These are phyloP conservation scores for Thymelicus sylvestris DNA, from an alignment of 2,888 invertebrate genomes.

Conservation along the genomic window DNA sequence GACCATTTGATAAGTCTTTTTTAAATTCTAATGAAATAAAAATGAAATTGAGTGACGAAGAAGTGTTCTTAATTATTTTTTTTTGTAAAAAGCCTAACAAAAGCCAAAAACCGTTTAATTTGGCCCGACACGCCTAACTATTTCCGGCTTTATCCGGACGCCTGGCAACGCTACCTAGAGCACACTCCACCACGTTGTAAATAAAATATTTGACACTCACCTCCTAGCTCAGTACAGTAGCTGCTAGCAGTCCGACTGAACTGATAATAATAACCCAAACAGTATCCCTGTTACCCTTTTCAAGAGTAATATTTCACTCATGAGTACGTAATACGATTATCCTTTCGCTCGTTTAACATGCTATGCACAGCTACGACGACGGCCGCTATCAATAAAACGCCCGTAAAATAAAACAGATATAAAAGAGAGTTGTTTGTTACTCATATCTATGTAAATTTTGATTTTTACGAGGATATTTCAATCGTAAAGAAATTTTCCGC, in stretches of 20 bases:
- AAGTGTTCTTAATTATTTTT: too few relatives aligned
- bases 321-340: slow-evolving; percentile 60
- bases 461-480: slow-evolving; percentile 44
- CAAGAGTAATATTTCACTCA: slow-evolving; percentile 50
- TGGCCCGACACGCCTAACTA: too few relatives aligned
- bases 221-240: background rate
- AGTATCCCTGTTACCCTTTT: slow-evolving; percentile 37
- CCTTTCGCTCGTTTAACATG: slow-evolving; percentile 63
- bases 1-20: too few relatives aligned
- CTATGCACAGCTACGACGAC: slow-evolving; percentile 48
- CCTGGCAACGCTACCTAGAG: too few relatives aligned
- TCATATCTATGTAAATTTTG: slow-evolving; percentile 66
- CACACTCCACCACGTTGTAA: background rate
- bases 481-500: slow-evolving; percentile 39
- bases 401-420: slow-evolving; percentile 62
- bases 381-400: slow-evolving; percentile 59
- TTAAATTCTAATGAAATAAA: too few relatives aligned
- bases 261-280: slow-evolving; percentile 18
- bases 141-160: too few relatives aligned
- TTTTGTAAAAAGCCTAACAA: too few relatives aligned
- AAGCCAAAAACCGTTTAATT: too few relatives aligned
- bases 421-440: slow-evolving; percentile 47
- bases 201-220: background rate
- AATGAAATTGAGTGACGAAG: too few relatives aligned
- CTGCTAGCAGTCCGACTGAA: slow-evolving; percentile 41